phyloP scores from a whole-genome alignment of 2,113 vertebrate species.

The Orientallactaga bullata region DNA sequence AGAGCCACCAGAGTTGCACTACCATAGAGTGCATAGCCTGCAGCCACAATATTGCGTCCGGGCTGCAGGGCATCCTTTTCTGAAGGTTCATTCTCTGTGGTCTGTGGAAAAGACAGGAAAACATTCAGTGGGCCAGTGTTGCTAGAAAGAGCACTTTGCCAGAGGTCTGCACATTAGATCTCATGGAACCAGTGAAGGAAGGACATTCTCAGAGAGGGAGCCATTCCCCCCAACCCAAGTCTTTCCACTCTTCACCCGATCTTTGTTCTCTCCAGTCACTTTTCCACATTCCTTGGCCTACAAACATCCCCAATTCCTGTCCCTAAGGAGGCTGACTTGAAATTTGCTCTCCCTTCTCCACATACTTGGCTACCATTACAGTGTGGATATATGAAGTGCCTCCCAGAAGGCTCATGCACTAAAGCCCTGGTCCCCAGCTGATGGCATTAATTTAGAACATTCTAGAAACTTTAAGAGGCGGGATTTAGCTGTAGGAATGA shows the following conservation, averaged over 20 bases:
- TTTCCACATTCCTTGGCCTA: not conserved
- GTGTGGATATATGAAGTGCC: not conserved
- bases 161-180: not conserved
- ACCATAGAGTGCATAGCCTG: constrained; percentile 96
- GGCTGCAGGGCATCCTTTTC: constrained; percentile 94
- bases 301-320: not conserved
- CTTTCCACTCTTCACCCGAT: not conserved
- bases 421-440: not conserved
- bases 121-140: not conserved
- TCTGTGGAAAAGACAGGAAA: constrained; percentile 79
- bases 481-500: not conserved
- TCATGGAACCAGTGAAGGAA: not conserved
- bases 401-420: not conserved
- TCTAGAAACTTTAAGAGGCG: not conserved
- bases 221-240: too few relatives aligned
- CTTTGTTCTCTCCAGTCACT: not conserved
- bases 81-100: constrained; percentile 89
- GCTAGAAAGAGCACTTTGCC: constrained; percentile 14
- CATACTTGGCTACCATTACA: not conserved
- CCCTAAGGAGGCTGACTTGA: not conserved
- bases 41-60: constrained; percentile 93
- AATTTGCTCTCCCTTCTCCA: not conserved
- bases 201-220: not conserved
- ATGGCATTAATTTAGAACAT: not conserved
- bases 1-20: constrained; percentile 96